These are phyloP conservation scores for Drosophila nebulosa DNA, from an alignment of 1,140 invertebrate species.

Conservation along the genomic window DNA sequence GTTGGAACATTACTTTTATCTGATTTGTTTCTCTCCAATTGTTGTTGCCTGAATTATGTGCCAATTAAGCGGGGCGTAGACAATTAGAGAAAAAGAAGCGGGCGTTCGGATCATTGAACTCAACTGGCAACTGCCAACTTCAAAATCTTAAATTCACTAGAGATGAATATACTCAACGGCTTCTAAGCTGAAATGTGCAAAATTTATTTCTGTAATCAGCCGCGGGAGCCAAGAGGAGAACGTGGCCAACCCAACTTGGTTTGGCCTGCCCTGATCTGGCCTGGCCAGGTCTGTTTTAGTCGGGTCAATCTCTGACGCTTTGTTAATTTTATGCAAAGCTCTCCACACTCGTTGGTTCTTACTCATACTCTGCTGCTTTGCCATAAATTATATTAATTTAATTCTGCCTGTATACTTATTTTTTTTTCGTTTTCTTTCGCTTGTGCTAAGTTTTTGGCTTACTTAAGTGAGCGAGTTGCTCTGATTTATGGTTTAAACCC, in stretches of 20 bases:
- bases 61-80: slow-evolving; percentile 31
- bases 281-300: slow-evolving; percentile 14
- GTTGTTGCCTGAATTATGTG: background rate
- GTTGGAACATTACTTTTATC: background rate
- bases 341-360: slow-evolving; percentile 16
- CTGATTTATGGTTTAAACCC: slow-evolving; percentile 36
- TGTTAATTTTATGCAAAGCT: slow-evolving; percentile 56
- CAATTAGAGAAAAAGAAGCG: slow-evolving; percentile 36
- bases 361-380: slow-evolving; percentile 21
- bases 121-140: slow-evolving; percentile 16
- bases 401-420: slow-evolving; percentile 43
- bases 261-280: too few relatives aligned
- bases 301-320: slow-evolving; percentile 11
- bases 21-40: background rate
- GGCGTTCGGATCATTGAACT: slow-evolving; percentile 65
- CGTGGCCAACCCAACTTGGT: background rate
- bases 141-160: slow-evolving; percentile 3
- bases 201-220: slow-evolving; percentile 64
- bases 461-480: slow-evolving; percentile 31
- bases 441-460: slow-evolving; percentile 26
- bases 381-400: slow-evolving; percentile 61
- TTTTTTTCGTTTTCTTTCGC: too few relatives aligned
- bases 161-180: slow-evolving; percentile 44
- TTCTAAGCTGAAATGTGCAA: slow-evolving; percentile 60
- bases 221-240: slow-evolving; percentile 11